Percentiles rank a stretch among this genome's conserved stretches.
These are phyloP conservation scores for Puma concolor DNA, from an alignment of 2,113 vertebrate species.

Conservation along the genomic window DNA sequence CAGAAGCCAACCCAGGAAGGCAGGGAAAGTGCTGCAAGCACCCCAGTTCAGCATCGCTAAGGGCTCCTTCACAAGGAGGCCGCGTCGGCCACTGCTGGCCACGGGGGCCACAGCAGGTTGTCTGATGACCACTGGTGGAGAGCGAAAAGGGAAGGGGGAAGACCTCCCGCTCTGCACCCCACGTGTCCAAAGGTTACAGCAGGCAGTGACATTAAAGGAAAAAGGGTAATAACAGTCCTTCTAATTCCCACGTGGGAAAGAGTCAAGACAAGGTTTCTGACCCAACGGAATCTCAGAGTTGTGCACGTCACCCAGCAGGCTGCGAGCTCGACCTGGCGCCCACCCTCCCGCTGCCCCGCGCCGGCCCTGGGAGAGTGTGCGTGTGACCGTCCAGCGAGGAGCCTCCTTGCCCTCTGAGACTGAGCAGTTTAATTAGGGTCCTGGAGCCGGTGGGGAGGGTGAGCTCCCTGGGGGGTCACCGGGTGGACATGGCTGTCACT, in stretches of 20 bases:
- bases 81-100: slow-evolving; percentile 13
- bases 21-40: not conserved
- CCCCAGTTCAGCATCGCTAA: not conserved
- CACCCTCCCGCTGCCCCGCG: not conserved
- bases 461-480: slow-evolving; percentile 63
- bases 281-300: not conserved
- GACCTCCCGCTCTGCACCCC: accelerated
- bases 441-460: slow-evolving; percentile 33
- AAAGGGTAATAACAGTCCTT: not conserved
- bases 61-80: not conserved
- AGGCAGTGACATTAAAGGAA: slow-evolving; percentile 46
- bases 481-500: slow-evolving; percentile 64
- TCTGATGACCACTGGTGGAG: accelerated
- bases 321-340: accelerated
- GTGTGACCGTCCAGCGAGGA: not conserved
- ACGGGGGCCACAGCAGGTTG: accelerated
- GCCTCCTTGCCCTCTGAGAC: slow-evolving; percentile 47
- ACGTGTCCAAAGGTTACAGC: not conserved
- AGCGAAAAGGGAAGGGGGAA: accelerated
- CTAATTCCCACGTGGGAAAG: slow-evolving; percentile 67
- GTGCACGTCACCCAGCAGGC: not conserved
- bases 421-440: slow-evolving; percentile 72
- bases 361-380: not conserved
- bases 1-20: not conserved
- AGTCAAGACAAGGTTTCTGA: slow-evolving; percentile 37